Conservation (phyloP, 2,113 vertebrate species). For the Nyctibius bracteatus region DNA sequence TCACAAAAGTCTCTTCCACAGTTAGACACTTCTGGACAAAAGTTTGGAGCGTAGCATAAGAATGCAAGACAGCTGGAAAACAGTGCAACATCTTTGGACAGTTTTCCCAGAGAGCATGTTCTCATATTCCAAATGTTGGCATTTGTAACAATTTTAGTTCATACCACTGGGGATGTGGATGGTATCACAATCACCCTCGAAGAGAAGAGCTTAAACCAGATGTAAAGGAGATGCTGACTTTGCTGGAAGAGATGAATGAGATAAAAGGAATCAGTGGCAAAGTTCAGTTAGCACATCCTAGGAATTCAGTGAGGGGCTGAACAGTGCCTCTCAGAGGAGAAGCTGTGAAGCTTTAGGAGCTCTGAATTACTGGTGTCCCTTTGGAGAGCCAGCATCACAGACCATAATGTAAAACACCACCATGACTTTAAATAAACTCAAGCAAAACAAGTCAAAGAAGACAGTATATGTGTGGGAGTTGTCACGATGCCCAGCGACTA, state of each 20-base stretch:
- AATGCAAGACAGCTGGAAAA: background rate
- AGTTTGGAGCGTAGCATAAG: background rate
- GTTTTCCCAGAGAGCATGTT: background rate
- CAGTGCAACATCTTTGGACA: background rate
- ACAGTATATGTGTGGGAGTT: rapidly evolving
- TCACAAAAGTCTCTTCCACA: background rate
- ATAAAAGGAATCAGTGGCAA: background rate
- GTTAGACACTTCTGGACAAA: background rate
- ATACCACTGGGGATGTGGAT: background rate
- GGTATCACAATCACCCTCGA: background rate
- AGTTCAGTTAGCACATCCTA: background rate
- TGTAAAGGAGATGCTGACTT: background rate
- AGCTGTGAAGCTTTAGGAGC: background rate
- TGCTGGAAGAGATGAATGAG: background rate
- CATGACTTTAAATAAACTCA: background rate
- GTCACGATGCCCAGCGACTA: background rate
- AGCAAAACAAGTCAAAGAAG: background rate
- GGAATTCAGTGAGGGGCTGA: background rate
- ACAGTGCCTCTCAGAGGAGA: background rate
- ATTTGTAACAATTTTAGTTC: background rate
- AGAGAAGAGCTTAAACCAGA: background rate
- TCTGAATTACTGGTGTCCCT: background rate
- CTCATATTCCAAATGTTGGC: background rate
- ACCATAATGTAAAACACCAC: background rate
- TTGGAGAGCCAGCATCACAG: background rate